Conservation (phyloP, 2,888 invertebrate genomes). For the Synanthedon myopaeformis region DNA sequence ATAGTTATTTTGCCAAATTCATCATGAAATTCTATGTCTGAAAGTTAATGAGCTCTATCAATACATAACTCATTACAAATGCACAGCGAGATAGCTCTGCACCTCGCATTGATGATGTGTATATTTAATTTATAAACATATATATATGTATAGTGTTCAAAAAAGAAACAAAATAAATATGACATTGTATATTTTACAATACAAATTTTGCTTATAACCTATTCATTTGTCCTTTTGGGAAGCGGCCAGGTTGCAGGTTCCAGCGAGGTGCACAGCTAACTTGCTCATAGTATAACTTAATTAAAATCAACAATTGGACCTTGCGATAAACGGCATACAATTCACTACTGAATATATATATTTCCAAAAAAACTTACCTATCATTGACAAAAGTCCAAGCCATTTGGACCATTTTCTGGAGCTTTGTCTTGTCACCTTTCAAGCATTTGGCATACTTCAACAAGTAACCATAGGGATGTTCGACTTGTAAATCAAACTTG, state of each 20-base stretch:
- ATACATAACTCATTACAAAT: not conserved
- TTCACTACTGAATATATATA: not conserved
- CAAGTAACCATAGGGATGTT: conserved; percentile 95
- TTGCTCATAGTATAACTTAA: not conserved
- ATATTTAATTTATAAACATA: too few species aligned
- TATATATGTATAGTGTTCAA: too few species aligned
- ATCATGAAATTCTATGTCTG: not conserved
- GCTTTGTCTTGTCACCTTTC: conserved; percentile 92
- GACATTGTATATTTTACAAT: too few species aligned
- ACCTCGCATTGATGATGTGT: too few species aligned
- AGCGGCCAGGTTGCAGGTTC: too few species aligned
- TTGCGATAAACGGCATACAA: not conserved
- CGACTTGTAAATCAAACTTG: conserved; percentile 97
- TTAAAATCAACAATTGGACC: not conserved
- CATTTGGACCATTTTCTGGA: conserved; percentile 98
- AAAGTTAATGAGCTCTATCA: not conserved
- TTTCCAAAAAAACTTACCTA: conserved; percentile 70
- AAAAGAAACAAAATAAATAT: too few species aligned
- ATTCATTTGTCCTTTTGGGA: not conserved
- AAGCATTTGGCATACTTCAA: conserved; percentile 94
- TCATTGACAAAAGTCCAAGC: conserved; percentile 99
- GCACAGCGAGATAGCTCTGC: not conserved
- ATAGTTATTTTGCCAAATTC: not conserved
- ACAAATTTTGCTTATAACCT: too few species aligned
- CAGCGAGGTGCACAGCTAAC: too few species aligned